phyloP scores from a whole-genome alignment of 2,797 vertebrate genomes.

The Parambassis ranga region DNA sequence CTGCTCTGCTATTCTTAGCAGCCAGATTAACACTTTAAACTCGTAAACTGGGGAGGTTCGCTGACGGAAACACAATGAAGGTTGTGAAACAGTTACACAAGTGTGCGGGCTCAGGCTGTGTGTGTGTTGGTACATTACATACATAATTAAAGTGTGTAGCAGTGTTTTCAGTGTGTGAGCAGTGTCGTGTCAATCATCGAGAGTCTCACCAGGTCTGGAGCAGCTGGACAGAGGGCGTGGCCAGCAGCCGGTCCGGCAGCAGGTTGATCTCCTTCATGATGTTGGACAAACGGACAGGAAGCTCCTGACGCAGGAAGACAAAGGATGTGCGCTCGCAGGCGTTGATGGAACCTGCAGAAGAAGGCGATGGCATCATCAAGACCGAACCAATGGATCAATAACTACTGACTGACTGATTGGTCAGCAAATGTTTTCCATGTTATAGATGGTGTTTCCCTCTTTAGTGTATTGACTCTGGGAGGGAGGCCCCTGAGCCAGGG shows the following conservation, averaged over 20 bases:
- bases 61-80: neutral
- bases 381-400: too few species aligned
- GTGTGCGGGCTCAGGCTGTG: neutral
- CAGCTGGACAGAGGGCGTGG: slow-evolving; percentile 87
- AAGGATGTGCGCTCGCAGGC: slow-evolving; percentile 77
- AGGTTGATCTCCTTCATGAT: slow-evolving; percentile 93
- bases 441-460: too few species aligned
- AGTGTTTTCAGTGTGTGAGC: too few species aligned
- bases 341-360: slow-evolving; percentile 58
- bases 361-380: too few species aligned
- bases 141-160: too few species aligned
- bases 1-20: slow-evolving; percentile 1
- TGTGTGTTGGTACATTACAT: too few species aligned
- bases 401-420: too few species aligned
- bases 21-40: neutral
- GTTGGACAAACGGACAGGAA: slow-evolving; percentile 89
- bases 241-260: slow-evolving; percentile 86
- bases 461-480: too few species aligned
- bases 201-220: slow-evolving; percentile 80
- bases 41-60: neutral
- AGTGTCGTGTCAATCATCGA: too few species aligned
- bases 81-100: neutral
- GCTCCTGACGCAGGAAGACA: slow-evolving; percentile 89
- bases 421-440: too few species aligned
- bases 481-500: too few species aligned